Base-by-base conservation (phyloP, 2,888 invertebrate genomes). In the Rugalucina vietnamica region DNA sequence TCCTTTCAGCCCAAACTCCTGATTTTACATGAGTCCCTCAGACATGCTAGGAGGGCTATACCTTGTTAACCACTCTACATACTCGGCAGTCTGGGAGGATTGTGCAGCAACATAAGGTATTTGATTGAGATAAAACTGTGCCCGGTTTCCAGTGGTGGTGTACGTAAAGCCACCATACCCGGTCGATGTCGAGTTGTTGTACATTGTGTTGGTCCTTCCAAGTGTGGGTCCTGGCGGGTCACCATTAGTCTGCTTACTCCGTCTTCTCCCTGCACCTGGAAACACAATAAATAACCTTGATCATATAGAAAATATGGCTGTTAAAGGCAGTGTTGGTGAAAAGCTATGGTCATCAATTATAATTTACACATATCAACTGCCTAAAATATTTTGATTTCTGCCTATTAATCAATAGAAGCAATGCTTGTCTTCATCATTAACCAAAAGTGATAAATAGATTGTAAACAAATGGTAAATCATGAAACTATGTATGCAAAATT, bases 51-150 rank as follows among this genome's bases (percentile, higher is more conserved):
- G 82, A 81, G 85, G 83, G 76, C 74, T 70, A 74, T 90, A 90
- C 90, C 90, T 90, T 86, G 90, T 89, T 79, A 90, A 90, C 90
- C 90, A 90, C 83, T 90, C 90, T 85, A 90, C 90, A 89, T 90
- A 90, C 90, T 90, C 90, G 81, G 88, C 88, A 79, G 89, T 88
- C 88, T 90, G 90, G 79, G 90, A 89, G 49, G 89, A 88, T 72
- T 85, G 88, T 82, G 90, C 85, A 54, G 88, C 88, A 77, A 90
- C 89, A 85, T 90, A 90, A 78, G 90, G 90, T 36, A 90, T 90
- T 89, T 90, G 90, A 87, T 90, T 90, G 76, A 90, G 86, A 89
- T 89, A 90, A 76, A 90, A 90, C 85, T 90, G 90, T 85, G 90
- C 87, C 87, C 90, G 76, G 78, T 87, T 88, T 70, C 89, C 89